phyloP scores from a whole-genome alignment of 2,797 vertebrate genomes.

The Pelodytes ibericus region DNA sequence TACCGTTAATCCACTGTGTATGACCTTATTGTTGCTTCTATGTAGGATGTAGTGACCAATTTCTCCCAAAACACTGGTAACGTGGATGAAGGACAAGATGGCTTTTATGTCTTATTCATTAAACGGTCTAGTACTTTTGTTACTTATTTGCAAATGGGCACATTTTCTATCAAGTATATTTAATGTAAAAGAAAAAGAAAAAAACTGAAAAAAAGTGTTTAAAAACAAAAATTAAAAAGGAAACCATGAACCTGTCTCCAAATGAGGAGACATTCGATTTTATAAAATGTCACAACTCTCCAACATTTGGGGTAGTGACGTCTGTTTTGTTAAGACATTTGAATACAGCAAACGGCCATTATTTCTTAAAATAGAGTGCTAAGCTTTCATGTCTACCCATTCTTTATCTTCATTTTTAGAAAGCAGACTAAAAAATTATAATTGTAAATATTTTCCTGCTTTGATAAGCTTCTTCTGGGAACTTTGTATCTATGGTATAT shows the following conservation, averaged over 20 bases:
- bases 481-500: constrained; percentile 88
- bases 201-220: constrained; percentile 75
- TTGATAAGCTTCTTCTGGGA: constrained; percentile 82
- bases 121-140: constrained; percentile 79
- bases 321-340: constrained; percentile 71
- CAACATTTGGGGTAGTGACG: constrained; percentile 92
- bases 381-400: constrained; percentile 65
- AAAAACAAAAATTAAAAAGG: constrained; percentile 64
- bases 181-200: constrained; percentile 77
- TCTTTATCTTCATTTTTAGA: constrained; percentile 73
- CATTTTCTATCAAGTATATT: constrained; percentile 81
- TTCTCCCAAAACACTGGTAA: constrained; percentile 4
- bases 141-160: constrained; percentile 77
- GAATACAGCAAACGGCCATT: constrained; percentile 75
- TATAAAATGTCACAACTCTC: constrained; percentile 82
- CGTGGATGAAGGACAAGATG: constrained; percentile 68
- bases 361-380: constrained; percentile 69
- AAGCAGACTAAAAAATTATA: constrained; percentile 72
- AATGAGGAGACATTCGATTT: constrained; percentile 79
- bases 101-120: constrained; percentile 76
- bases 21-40: constrained; percentile 64
- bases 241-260: constrained; percentile 75
- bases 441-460: constrained; percentile 89
- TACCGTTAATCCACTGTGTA: constrained; percentile 65
- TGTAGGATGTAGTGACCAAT: constrained; percentile 62